phyloP scores from a whole-genome alignment of 1,140 invertebrate species.

The Anastrepha ludens region DNA sequence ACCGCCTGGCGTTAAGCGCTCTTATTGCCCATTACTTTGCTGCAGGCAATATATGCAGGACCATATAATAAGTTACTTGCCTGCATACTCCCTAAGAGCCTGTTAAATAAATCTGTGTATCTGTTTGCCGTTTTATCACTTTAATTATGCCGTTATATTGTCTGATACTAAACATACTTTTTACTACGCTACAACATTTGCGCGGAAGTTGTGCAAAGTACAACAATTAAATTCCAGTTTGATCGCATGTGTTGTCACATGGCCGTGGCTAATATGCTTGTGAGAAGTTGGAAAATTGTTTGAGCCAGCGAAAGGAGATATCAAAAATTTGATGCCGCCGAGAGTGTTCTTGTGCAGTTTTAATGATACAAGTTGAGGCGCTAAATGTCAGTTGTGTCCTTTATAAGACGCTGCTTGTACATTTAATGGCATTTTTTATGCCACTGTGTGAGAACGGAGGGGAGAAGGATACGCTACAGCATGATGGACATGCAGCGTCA shows the following conservation, averaged over 20 bases:
- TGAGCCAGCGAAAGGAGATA: neutral
- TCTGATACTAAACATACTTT: conserved; percentile 14
- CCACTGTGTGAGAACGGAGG: neutral
- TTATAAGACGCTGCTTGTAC: conserved; percentile 24
- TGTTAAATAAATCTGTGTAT: conserved; percentile 23
- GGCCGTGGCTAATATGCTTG: neutral
- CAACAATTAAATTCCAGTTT: conserved; percentile 6
- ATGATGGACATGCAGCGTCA: conserved; percentile 19
- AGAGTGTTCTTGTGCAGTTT: neutral
- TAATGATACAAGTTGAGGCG: neutral
- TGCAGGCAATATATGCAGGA: neutral
- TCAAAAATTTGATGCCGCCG: conserved; percentile 18
- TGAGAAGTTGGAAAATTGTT: neutral
- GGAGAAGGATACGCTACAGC: neutral
- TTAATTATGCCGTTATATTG: conserved; percentile 43
- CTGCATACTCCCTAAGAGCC: neutral
- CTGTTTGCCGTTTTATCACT: conserved; percentile 23
- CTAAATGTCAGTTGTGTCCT: neutral
- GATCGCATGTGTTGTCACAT: neutral
- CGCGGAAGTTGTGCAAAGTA: conserved; percentile 32
- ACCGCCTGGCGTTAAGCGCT: neutral
- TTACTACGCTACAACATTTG: conserved; percentile 13
- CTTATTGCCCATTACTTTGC: neutral
- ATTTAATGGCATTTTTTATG: conserved; percentile 51
- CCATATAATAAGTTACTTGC: neutral